Percentiles rank a stretch among this genome's conserved stretches.
Evolutionary conservation across 2,113 vertebrate genomes (phyloP).

Genomic region (Hirundichthys speculiger): DNA sequence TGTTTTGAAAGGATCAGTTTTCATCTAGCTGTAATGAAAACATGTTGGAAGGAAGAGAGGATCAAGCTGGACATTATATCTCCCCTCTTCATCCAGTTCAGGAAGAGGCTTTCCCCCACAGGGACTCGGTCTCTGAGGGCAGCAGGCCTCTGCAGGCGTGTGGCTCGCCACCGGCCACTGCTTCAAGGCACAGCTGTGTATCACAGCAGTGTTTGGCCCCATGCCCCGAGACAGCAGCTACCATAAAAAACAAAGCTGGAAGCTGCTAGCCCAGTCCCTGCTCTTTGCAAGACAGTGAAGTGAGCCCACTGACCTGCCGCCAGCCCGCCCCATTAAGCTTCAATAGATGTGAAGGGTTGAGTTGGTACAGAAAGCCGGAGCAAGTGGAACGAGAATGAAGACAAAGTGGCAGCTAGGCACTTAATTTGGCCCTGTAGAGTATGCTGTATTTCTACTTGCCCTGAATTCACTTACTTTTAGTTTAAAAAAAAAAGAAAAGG

Average conservation of each 20-base stretch:
- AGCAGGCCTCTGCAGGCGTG: slow-evolving; percentile 44
- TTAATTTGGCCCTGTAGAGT: slow-evolving; percentile 1
- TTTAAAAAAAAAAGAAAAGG: too few species aligned
- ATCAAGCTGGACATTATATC: slow-evolving; percentile 19
- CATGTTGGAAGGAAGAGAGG: slow-evolving; percentile 22
- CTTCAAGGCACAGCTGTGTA: slow-evolving; percentile 66
- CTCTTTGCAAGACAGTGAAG: slow-evolving; percentile 50
- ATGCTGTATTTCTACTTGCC: neutral
- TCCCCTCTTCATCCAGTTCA: slow-evolving; percentile 16
- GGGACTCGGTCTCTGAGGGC: slow-evolving; percentile 45
- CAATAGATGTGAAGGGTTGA: slow-evolving; percentile 32
- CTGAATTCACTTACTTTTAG: too few species aligned
- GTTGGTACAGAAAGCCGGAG: slow-evolving; percentile 34
- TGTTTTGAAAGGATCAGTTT: slow-evolving; percentile 63
- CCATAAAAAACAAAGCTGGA: slow-evolving; percentile 78
- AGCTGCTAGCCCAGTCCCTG: slow-evolving; percentile 65
- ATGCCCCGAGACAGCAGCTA: slow-evolving; percentile 62
- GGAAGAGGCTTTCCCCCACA: slow-evolving; percentile 42
- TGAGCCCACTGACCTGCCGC: slow-evolving; percentile 33
- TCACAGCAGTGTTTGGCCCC: slow-evolving; percentile 63
- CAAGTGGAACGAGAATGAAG: slow-evolving; percentile 15
- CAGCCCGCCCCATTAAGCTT: slow-evolving; percentile 46
- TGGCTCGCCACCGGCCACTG: slow-evolving; percentile 47
- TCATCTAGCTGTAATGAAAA: slow-evolving; percentile 63
- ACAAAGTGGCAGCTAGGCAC: slow-evolving; percentile 8